A percentile compares a stretch with the other conserved stretches of the same genome.
phyloP scores from a whole-genome alignment of 2,888 invertebrate species.

The Pycnomerus fuliginosus region DNA sequence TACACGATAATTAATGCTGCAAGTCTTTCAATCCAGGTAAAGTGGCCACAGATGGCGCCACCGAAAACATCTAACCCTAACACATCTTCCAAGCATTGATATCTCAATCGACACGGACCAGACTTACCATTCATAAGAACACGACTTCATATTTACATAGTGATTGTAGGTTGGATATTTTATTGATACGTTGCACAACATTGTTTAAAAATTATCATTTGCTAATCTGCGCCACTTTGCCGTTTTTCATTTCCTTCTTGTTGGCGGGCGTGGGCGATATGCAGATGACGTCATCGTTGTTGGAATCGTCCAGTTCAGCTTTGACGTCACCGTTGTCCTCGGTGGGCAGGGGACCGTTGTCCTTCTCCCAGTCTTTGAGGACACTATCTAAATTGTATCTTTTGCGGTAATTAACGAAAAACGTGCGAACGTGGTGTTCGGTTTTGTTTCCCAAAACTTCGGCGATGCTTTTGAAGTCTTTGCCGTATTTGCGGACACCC shows the following conservation, averaged over 20 bases:
- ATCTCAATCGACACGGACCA: no score
- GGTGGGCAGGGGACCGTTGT: slow-evolving; percentile 59
- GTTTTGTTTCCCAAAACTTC: slow-evolving; percentile 94
- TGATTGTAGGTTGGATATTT: no score
- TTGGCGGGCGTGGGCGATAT: slow-evolving; percentile 52
- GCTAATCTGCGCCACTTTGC: slow-evolving; percentile 38
- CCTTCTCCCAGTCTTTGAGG: slow-evolving; percentile 81
- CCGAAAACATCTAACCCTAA: no score
- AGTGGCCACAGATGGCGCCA: no score
- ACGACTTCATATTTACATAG: no score
- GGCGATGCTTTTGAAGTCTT: slow-evolving; percentile 91
- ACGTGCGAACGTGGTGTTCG: slow-evolving; percentile 87
- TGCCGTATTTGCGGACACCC: slow-evolving; percentile 79
- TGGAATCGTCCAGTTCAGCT: slow-evolving; percentile 39
- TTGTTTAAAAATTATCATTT: slow-evolving; percentile 46
- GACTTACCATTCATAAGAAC: no score
- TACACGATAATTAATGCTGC: no score
- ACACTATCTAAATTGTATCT: slow-evolving; percentile 83
- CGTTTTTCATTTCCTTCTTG: slow-evolving; percentile 44
- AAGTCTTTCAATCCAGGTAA: no score
- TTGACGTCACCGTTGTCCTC: slow-evolving; percentile 36
- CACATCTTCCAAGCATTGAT: no score
- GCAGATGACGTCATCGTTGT: slow-evolving; percentile 49
- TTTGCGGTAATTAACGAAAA: slow-evolving; percentile 88
- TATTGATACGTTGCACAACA: no score